Percentiles rank a stretch among this genome's conserved stretches.
Conservation (phyloP, 1,140 invertebrate genomes). For the Acromyrmex heyeri region DNA sequence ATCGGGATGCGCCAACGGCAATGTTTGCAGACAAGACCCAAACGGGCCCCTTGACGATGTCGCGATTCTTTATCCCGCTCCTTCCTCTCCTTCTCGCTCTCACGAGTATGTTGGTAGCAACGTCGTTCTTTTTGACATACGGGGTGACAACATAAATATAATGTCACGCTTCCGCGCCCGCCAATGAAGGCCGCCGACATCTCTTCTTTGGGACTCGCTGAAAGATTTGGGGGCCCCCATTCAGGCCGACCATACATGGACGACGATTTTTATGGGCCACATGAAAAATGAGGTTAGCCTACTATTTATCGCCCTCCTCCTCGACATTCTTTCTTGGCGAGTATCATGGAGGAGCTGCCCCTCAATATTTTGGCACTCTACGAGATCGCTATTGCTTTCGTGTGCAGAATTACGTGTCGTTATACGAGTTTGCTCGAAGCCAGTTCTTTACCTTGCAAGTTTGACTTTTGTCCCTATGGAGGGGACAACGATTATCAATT, state of each 20-base stretch:
- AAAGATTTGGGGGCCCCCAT: constrained; percentile 66
- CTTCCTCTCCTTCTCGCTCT: constrained; percentile 65
- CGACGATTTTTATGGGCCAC: constrained; percentile 78
- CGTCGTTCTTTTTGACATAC: constrained; percentile 79
- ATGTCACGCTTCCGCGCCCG: constrained; percentile 85
- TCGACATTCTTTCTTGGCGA: constrained; percentile 56
- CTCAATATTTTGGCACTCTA: constrained; percentile 85
- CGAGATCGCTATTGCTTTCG: constrained; percentile 34
- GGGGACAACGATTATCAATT: neutral
- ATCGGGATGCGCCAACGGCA: constrained; percentile 70
- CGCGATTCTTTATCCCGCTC: constrained; percentile 59
- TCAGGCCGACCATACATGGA: constrained; percentile 70
- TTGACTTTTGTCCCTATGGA: neutral
- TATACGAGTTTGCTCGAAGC: neutral
- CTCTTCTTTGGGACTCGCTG: constrained; percentile 56
- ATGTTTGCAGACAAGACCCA: constrained; percentile 83
- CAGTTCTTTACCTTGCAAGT: constrained; percentile 11
- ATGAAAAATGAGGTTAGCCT: constrained; percentile 84
- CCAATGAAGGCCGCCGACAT: constrained; percentile 76
- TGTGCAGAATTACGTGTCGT: constrained; percentile 31
- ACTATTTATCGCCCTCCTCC: constrained; percentile 67
- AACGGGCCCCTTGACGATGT: constrained; percentile 71
- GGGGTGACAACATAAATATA: constrained; percentile 86
- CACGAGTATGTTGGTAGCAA: constrained; percentile 67
- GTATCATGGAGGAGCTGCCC: constrained; percentile 63